These are phyloP conservation scores for Dasypogon diadema DNA, from an alignment of 2,888 invertebrate species.

Conservation along the genomic window DNA sequence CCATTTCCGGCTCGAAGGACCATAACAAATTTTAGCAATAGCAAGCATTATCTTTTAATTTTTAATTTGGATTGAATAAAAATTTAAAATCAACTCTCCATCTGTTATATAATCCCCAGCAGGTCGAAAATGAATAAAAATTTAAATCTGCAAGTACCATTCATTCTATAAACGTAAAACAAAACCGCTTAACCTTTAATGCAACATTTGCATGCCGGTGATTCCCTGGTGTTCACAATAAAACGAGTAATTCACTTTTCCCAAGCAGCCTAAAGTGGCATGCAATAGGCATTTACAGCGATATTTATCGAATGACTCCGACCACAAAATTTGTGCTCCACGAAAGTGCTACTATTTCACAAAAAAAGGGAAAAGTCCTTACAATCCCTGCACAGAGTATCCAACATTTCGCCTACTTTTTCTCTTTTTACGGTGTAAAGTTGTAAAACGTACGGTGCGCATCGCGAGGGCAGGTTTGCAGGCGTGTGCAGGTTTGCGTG, in stretches of 20 bases:
- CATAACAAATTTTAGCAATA: too few relatives aligned
- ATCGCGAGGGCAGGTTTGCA: not conserved
- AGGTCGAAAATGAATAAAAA: too few relatives aligned
- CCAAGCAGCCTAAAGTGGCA: slow-evolving; percentile 1
- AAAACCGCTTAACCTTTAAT: too few relatives aligned
- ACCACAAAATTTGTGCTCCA: not conserved
- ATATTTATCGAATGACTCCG: slow-evolving; percentile 15
- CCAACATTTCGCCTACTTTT: not conserved
- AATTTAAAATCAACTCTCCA: too few relatives aligned
- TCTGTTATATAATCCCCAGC: too few relatives aligned
- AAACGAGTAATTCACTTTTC: slow-evolving; percentile 23
- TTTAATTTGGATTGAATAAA: too few relatives aligned
- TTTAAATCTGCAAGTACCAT: too few relatives aligned
- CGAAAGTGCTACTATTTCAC: not conserved
- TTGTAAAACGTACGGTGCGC: not conserved
- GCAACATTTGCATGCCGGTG: not conserved
- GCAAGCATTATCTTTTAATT: too few relatives aligned
- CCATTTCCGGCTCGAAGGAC: too few relatives aligned
- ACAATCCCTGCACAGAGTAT: not conserved
- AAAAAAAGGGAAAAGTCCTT: not conserved
- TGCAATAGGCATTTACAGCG: not conserved
- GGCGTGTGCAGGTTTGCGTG: slow-evolving; percentile 4
- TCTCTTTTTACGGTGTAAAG: not conserved
- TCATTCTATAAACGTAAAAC: too few relatives aligned
- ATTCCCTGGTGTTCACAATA: not conserved